These are phyloP conservation scores for Latrodectus elegans DNA, from an alignment of 2,888 invertebrate genomes.

Conservation along the genomic window DNA sequence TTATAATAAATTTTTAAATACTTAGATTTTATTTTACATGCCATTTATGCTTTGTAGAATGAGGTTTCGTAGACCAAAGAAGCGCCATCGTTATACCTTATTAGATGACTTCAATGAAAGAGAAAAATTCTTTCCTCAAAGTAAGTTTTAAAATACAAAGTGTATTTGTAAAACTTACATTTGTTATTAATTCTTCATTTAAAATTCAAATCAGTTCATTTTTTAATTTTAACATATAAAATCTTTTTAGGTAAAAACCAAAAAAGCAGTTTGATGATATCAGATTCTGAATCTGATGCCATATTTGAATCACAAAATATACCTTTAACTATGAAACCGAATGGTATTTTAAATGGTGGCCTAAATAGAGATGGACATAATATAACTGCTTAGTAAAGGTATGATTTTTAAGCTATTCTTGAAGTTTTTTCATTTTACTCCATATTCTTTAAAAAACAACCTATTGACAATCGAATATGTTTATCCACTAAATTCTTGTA, in stretches of 20 bases:
- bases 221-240: not conserved
- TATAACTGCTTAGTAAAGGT: slow-evolving; percentile 47
- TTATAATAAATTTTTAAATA: not conserved
- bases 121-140: slow-evolving; percentile 53
- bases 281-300: slow-evolving; percentile 69
- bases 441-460: too few relatives aligned
- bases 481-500: too few relatives aligned
- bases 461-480: too few relatives aligned
- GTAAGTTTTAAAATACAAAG: slow-evolving; percentile 28
- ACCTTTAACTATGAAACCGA: slow-evolving; percentile 57
- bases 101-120: slow-evolving; percentile 73
- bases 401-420: not conserved
- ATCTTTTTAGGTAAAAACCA: slow-evolving; percentile 51
- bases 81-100: slow-evolving; percentile 74
- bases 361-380: slow-evolving; percentile 40
- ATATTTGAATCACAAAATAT: slow-evolving; percentile 63
- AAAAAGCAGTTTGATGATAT: slow-evolving; percentile 64
- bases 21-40: too few relatives aligned
- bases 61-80: slow-evolving; percentile 72
- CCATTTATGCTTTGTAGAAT: slow-evolving; percentile 47
- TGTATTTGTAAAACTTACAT: not conserved
- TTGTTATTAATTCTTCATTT: not conserved
- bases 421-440: too few relatives aligned
- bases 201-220: not conserved
- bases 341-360: slow-evolving; percentile 61